Percentiles rank a stretch among this genome's conserved stretches.
These are phyloP conservation scores for Trematomus bernacchii DNA, from an alignment of 2,797 vertebrate genomes.

Conservation along the genomic window DNA sequence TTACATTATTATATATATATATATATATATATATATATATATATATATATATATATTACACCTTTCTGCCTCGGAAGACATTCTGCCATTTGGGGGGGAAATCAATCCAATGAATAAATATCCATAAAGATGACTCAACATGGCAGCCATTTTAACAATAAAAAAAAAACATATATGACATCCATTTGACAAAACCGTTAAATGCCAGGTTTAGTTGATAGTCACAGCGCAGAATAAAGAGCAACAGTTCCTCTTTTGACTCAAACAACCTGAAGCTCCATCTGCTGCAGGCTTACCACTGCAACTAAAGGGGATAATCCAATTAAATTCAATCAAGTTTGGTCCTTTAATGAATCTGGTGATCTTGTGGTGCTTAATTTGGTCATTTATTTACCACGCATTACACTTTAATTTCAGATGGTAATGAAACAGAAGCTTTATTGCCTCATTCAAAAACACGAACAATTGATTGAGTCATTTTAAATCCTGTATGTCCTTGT, in stretches of 20 bases:
- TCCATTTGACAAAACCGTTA: neutral
- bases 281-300: neutral
- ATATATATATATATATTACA: neutral
- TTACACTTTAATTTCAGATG: neutral
- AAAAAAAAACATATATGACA: neutral
- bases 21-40: too few species aligned
- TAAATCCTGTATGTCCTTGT: neutral
- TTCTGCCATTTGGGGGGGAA: neutral
- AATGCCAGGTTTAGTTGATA: neutral
- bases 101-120: neutral
- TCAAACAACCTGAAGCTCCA: neutral
- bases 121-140: neutral
- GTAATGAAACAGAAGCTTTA: neutral
- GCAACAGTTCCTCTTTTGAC: neutral
- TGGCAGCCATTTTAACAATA: too few species aligned
- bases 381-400: neutral
- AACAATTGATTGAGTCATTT: neutral
- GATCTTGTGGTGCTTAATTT: neutral
- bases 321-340: neutral
- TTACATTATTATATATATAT: too few species aligned
- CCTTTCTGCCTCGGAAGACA: neutral
- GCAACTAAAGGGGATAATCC: neutral
- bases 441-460: neutral
- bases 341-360: neutral
- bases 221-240: neutral